Base-by-base conservation (phyloP, 2,797 vertebrate genomes). In the Catharus ustulatus region DNA sequence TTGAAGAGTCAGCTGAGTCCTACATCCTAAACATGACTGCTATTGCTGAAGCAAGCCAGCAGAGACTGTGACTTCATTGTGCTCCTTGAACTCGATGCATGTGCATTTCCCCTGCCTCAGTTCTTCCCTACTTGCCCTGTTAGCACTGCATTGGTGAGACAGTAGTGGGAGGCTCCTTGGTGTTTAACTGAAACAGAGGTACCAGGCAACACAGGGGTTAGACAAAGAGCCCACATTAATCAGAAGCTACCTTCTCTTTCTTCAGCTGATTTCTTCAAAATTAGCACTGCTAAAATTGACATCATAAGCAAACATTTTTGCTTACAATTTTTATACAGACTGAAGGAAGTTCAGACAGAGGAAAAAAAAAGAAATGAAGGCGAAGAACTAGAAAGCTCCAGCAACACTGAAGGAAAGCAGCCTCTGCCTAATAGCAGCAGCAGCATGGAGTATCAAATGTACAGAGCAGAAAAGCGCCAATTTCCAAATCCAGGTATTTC, bases 331-430 rank as follows among this genome's bases (percentile, higher is more conserved):
- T 77, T 59, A 86, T 26, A 69, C 19, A 79, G 15, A 45, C 4
- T n/a, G 13, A 78, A 72, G 59, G 59, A 86, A 93, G 24, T 3
- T 10, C 1, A 9, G 29, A 61, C 18, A 84, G 32, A 15, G 5
- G 9, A 2, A n/a, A 5, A 10, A 29, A 11, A 55, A 48, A 32
- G 34, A 30, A 48, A 45, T 0, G 0, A 67, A 38, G 22, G 16
- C 24, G 24, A 78, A 91, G 22, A 77, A 66, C 21, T 17, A 52
- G 19, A 18, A 93, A 72, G 51, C n/a, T 83, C 58, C 48, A 86
- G 54, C 27, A 84, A 64, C 21, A 62, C 20, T 18, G 21, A 59
- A 64, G 29, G n/a, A 89, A 91, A 87, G 32, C 10, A 89, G 69
- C 22, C 36, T 36, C 48, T 42, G n/a, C 23, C 43, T 87, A 83